Percentiles rank a stretch among this genome's conserved stretches.
Conservation (phyloP, 35 echinoderm and acorn worm genomes). For the Amphiura filiformis region DNA sequence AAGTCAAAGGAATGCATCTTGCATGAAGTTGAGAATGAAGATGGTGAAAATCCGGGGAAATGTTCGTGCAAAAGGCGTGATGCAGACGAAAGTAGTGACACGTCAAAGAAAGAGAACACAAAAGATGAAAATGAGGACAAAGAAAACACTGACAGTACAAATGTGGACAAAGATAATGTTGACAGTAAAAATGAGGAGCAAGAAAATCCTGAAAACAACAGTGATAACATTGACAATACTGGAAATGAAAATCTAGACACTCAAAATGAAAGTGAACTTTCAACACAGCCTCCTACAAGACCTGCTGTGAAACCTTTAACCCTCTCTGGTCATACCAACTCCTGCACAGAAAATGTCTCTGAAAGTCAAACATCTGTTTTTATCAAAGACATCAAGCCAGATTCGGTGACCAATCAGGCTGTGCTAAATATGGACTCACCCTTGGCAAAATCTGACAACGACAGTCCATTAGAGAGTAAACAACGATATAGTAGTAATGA, state of each 20-base stretch:
- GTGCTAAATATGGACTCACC: neutral
- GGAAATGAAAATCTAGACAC: too few species aligned
- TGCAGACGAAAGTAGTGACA: neutral
- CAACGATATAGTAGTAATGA: neutral
- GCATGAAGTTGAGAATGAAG: neutral
- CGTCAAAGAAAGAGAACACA: neutral
- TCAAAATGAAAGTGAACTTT: too few species aligned
- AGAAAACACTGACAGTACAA: too few species aligned
- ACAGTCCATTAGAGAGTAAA: neutral
- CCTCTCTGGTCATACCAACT: neutral
- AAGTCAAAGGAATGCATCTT: neutral
- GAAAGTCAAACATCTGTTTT: neutral
- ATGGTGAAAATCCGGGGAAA: neutral
- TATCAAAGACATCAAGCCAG: neutral
- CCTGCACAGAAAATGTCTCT: neutral
- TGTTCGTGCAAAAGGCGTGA: neutral
- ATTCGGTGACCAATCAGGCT: neutral
- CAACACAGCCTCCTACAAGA: neutral
- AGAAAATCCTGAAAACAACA: too few species aligned
- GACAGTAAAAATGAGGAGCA: too few species aligned
- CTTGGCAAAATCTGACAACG: neutral
- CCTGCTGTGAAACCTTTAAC: neutral
- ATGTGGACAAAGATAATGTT: too few species aligned
- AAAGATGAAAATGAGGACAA: neutral
- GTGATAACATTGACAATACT: too few species aligned